A percentile compares a stretch with the other conserved stretches of the same genome.
Conservation (phyloP, 2,888 invertebrate genomes). For the Eubasilissa splendida region DNA sequence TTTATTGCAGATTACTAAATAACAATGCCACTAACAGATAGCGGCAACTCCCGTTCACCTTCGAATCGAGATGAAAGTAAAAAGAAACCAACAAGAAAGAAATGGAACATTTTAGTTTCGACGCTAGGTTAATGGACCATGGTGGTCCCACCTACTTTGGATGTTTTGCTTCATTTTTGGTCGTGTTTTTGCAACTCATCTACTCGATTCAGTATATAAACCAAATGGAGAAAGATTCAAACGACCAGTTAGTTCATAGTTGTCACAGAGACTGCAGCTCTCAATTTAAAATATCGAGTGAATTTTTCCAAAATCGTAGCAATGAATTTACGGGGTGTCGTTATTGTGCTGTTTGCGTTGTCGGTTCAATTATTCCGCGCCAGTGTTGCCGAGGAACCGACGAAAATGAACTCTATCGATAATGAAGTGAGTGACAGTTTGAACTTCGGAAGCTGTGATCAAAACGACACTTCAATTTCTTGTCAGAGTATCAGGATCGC, state of each 20-base stretch:
- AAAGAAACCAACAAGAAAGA: slow-evolving; percentile 44
- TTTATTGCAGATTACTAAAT: slow-evolving; percentile 29
- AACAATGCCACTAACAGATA: slow-evolving; percentile 28
- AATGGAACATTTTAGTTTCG: slow-evolving; percentile 55
- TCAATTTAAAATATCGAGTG: not conserved
- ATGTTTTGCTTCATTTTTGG: slow-evolving; percentile 51
- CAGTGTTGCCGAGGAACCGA: slow-evolving; percentile 40
- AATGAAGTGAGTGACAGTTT: slow-evolving; percentile 44
- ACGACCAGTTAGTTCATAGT: slow-evolving; percentile 43
- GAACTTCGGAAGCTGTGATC: slow-evolving; percentile 58
- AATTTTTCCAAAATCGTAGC: not conserved
- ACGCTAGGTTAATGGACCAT: slow-evolving; percentile 56
- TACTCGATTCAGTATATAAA: slow-evolving; percentile 57
- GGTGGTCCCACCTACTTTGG: slow-evolving; percentile 53
- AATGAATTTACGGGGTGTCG: slow-evolving; percentile 27
- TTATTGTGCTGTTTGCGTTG: slow-evolving; percentile 12
- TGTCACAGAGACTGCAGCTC: slow-evolving; percentile 34
- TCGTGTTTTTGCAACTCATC: slow-evolving; percentile 54
- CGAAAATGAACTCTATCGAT: slow-evolving; percentile 50
- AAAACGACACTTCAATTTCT: slow-evolving; percentile 64
- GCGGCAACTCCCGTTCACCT: slow-evolving; percentile 30
- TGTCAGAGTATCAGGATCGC: slow-evolving; percentile 71
- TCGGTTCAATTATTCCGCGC: slow-evolving; percentile 25
- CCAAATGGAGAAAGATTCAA: slow-evolving; percentile 21
- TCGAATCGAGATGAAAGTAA: slow-evolving; percentile 43